Conservation (phyloP, 1,140 invertebrate species). For the Drosophila willistoni region DNA sequence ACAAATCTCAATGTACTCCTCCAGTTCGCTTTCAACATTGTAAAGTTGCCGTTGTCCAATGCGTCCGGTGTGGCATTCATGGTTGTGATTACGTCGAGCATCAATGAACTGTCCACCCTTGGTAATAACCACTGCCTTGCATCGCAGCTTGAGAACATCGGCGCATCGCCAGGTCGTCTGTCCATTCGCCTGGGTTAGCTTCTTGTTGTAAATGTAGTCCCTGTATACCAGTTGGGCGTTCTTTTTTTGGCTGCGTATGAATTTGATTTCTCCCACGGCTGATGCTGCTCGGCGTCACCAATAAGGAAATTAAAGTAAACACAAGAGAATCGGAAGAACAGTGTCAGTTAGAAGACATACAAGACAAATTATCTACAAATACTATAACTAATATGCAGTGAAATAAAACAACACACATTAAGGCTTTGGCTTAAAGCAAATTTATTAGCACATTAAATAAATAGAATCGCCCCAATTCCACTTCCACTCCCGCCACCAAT, state of each 20-base stretch:
- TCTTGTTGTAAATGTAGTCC: conserved; percentile 78
- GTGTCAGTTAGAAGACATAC: conserved; percentile 18
- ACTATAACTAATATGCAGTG: conserved; percentile 29
- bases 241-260: conserved; percentile 79
- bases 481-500: conserved; percentile 21
- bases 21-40: conserved; percentile 65
- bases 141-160: conserved; percentile 69
- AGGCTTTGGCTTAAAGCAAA: conserved; percentile 41
- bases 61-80: conserved; percentile 54
- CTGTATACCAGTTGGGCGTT: conserved; percentile 74
- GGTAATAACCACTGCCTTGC: conserved; percentile 78
- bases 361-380: conserved; percentile 17
- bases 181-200: conserved; percentile 75
- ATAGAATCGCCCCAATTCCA: conserved; percentile 8
- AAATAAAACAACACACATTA: conserved; percentile 70
- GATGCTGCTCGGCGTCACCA: conserved; percentile 5
- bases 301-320: conserved; percentile 25
- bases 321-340: conserved; percentile 20
- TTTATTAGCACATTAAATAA: conserved; percentile 54
- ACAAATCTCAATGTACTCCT: conserved; percentile 75
- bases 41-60: conserved; percentile 70
- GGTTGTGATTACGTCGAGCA: conserved; percentile 63
- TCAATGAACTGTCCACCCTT: conserved; percentile 60
- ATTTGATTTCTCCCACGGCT: conserved; percentile 47
- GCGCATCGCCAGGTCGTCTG: conserved; percentile 78